These are phyloP conservation scores for Branchipolynoe longqiensis DNA, from an alignment of 2,888 invertebrate genomes.

Conservation along the genomic window DNA sequence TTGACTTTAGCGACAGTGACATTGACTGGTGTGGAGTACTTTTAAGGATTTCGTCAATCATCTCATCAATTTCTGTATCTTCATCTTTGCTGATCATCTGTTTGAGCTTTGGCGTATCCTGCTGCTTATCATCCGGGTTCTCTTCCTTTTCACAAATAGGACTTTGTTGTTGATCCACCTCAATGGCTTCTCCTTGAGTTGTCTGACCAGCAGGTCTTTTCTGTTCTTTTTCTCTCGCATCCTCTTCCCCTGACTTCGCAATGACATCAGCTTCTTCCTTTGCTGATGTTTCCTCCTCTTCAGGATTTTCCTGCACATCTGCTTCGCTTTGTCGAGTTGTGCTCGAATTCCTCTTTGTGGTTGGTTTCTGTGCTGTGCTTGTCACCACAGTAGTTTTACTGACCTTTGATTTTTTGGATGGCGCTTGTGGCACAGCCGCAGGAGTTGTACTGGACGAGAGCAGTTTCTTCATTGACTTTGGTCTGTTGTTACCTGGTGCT, in stretches of 20 bases:
- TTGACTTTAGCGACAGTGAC: constrained; percentile 60
- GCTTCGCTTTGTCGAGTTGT: neutral
- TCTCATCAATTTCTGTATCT: constrained; percentile 74
- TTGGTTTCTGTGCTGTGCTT: neutral
- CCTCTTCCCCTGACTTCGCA: neutral
- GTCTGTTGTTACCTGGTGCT: constrained; percentile 7
- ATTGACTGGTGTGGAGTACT: constrained; percentile 64
- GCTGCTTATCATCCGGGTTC: neutral
- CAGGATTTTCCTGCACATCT: neutral
- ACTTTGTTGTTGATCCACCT: too few relatives aligned
- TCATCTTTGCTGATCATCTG: constrained; percentile 64
- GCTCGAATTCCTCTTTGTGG: neutral
- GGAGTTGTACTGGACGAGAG: constrained; percentile 26
- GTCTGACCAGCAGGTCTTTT: too few relatives aligned
- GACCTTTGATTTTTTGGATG: constrained; percentile 38
- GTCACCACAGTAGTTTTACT: neutral
- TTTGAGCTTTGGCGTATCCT: neutral
- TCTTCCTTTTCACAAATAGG: constrained; percentile 1
- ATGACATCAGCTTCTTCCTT: neutral
- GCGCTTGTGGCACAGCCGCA: neutral
- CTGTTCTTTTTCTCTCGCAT: neutral
- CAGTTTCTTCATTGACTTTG: too few relatives aligned
- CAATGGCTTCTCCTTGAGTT: too few relatives aligned
- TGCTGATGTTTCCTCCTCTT: neutral
- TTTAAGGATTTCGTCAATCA: constrained; percentile 78